Percentiles rank a stretch among this genome's conserved stretches.
Conservation (phyloP, 2,888 invertebrate species). For the Spilarctia lutea region DNA sequence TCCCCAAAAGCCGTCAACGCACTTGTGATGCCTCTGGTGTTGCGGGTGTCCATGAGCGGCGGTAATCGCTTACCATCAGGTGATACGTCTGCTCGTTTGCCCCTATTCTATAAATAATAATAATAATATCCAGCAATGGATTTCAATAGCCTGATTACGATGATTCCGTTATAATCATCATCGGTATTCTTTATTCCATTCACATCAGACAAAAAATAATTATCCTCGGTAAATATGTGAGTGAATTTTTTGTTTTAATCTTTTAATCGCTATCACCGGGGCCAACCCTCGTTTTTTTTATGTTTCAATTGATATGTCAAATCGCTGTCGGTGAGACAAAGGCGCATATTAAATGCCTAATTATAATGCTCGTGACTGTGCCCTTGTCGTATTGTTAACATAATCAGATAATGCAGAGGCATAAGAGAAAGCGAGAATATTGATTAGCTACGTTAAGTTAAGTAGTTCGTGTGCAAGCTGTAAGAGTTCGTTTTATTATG, state of each 20-base stretch:
- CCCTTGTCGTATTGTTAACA: constrained; percentile 22
- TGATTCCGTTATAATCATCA: too few relatives aligned
- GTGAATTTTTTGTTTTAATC: background rate
- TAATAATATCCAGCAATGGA: background rate
- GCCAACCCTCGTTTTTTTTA: background rate
- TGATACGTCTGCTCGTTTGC: too few relatives aligned
- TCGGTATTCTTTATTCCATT: background rate
- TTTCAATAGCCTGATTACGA: too few relatives aligned
- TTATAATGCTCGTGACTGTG: constrained; percentile 23
- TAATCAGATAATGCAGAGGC: constrained; percentile 18
- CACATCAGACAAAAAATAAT: background rate
- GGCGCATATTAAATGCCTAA: constrained; percentile 24
- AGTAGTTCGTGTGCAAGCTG: background rate
- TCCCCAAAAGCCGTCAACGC: too few relatives aligned
- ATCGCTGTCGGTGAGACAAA: constrained; percentile 30
- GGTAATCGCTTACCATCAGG: too few relatives aligned
- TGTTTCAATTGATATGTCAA: background rate
- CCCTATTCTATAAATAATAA: too few relatives aligned
- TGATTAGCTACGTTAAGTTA: constrained; percentile 16
- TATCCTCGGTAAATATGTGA: background rate
- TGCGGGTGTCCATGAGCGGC: too few relatives aligned
- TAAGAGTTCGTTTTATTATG: background rate
- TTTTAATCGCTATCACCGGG: background rate
- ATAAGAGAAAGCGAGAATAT: constrained; percentile 15
- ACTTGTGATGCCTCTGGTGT: too few relatives aligned